Conservation (phyloP, 2,113 vertebrate genomes). For the Mobula hypostoma region DNA sequence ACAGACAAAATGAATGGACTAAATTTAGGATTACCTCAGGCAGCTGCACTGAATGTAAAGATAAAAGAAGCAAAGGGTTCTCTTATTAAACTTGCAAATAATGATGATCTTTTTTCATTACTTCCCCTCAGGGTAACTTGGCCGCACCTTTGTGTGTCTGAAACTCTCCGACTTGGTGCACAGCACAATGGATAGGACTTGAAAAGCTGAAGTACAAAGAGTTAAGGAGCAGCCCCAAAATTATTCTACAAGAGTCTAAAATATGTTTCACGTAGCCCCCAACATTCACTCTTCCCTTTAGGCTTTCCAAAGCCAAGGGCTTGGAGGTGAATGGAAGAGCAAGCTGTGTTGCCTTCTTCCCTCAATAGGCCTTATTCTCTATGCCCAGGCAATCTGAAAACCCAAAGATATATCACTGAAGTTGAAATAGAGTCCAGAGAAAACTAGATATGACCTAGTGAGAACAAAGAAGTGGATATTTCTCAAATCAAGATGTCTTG, state of each 20-base stretch:
- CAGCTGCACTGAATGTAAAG: not conserved
- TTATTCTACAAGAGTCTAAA: not conserved
- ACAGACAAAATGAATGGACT: slow-evolving; percentile 3
- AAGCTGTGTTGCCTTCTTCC: not conserved
- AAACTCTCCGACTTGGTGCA: not conserved
- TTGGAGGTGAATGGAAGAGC: too few relatives aligned
- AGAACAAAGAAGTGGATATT: not conserved
- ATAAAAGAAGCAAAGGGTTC: not conserved
- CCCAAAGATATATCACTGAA: not conserved
- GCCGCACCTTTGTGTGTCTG: not conserved
- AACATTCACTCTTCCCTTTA: not conserved
- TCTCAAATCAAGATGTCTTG: too few relatives aligned
- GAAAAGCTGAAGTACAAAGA: not conserved
- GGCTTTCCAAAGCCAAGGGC: not conserved
- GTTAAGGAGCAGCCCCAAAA: not conserved
- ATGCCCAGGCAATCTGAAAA: not conserved
- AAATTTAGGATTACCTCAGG: slow-evolving; percentile 24
- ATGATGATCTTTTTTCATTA: not conserved
- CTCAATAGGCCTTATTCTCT: not conserved
- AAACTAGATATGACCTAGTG: not conserved
- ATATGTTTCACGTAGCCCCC: not conserved
- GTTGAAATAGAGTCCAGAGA: not conserved
- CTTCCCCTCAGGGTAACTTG: not conserved
- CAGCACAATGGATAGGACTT: too few relatives aligned
- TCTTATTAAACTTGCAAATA: slow-evolving; percentile 19